Conservation (phyloP, 2,797 vertebrate species). For the Smutsia gigantea region DNA sequence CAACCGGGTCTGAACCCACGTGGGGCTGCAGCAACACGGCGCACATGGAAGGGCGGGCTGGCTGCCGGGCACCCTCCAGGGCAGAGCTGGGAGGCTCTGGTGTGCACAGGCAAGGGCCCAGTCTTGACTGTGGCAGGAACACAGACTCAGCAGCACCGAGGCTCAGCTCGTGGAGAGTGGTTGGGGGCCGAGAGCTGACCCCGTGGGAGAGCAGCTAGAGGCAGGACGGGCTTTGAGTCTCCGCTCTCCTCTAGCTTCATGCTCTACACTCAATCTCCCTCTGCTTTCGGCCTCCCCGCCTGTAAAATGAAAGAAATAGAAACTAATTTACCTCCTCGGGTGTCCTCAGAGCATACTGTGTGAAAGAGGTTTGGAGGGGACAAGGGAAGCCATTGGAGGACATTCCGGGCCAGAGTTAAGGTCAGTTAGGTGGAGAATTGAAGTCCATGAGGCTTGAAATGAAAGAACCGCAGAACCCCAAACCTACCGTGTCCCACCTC, state of each 20-base stretch:
- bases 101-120: not conserved
- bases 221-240: not conserved
- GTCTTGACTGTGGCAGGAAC: not conserved
- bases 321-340: not conserved
- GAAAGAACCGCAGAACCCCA: not conserved
- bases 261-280: not conserved
- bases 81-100: not conserved
- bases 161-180: not conserved
- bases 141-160: not conserved
- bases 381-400: not conserved
- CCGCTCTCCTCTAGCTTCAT: not conserved
- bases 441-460: conserved; percentile 1
- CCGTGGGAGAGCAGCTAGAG: not conserved
- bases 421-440: not conserved
- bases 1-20: not conserved
- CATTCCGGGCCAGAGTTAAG: not conserved
- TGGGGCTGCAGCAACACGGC: not conserved
- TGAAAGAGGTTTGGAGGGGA: not conserved
- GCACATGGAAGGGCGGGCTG: not conserved
- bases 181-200: too few relatives aligned
- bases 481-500: not conserved
- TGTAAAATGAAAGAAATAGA: conserved; percentile 42
- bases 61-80: not conserved
- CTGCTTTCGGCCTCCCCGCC: not conserved
- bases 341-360: not conserved